phyloP scores from a whole-genome alignment of 53 echinoderm and acorn worm species.

The Patiria pectinifera region DNA sequence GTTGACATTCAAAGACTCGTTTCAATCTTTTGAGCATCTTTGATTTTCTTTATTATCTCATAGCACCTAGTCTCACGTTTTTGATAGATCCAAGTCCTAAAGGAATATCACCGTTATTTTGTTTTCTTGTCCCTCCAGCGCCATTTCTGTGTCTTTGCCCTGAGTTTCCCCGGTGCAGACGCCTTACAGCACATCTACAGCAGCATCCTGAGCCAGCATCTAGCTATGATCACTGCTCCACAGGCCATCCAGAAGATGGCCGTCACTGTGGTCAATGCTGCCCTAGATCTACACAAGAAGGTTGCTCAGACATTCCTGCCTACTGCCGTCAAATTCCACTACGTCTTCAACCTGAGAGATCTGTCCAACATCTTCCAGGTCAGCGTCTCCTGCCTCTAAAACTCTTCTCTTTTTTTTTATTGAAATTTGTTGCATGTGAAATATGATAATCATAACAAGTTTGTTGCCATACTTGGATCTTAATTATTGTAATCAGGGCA shows the following conservation, averaged over 20 bases:
- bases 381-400: too few relatives aligned
- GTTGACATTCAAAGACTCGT: too few relatives aligned
- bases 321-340: conserved; percentile 99
- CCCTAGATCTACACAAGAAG: conserved; percentile 96
- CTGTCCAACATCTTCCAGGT: conserved; percentile 99
- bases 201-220: conserved; percentile 93
- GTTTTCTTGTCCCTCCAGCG: conserved; percentile 58
- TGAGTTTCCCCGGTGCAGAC: conserved; percentile 97
- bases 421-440: too few relatives aligned
- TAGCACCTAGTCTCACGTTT: too few relatives aligned
- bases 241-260: conserved; percentile 82
- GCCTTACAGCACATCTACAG: conserved; percentile 91
- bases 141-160: conserved; percentile 97
- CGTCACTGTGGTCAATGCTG: conserved; percentile 72
- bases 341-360: conserved; percentile 97
- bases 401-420: too few relatives aligned
- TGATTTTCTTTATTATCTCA: too few relatives aligned
- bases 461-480: background rate
- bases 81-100: background rate
- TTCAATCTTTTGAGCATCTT: too few relatives aligned
- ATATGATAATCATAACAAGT: too few relatives aligned
- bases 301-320: conserved; percentile 93
- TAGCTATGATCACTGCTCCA: conserved; percentile 54
- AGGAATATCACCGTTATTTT: background rate
- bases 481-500: background rate